A percentile compares a stretch with the other conserved stretches of the same genome.
These are phyloP conservation scores for Porites evermanni DNA, from an alignment of 92 coral and sea anemone genomes.

Conservation along the genomic window DNA sequence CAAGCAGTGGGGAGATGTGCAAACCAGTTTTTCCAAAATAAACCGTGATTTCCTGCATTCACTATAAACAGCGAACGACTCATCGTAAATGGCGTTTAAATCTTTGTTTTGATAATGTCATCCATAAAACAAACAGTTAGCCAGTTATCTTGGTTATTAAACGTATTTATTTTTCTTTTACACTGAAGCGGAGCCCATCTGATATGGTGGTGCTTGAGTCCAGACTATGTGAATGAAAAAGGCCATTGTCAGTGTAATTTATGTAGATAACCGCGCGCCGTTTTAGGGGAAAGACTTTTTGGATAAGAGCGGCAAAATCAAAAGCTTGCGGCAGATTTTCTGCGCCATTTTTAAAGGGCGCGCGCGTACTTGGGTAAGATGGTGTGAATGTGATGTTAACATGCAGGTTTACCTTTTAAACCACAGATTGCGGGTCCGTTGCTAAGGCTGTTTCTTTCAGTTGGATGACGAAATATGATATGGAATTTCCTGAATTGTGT, in stretches of 20 bases:
- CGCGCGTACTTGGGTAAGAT: neutral
- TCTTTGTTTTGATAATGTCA: neutral
- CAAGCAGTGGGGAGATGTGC: constrained; percentile 1
- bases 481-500: constrained; percentile 80
- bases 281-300: neutral
- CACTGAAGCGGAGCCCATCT: constrained; percentile 27
- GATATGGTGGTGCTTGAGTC: constrained; percentile 9
- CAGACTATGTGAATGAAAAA: constrained; percentile 19
- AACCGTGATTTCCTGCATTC: neutral
- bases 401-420: constrained; percentile 63
- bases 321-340: neutral
- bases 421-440: constrained; percentile 73
- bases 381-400: constrained; percentile 47
- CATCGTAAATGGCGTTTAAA: neutral
- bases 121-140: constrained; percentile 13
- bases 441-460: constrained; percentile 33
- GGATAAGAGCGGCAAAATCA: neutral
- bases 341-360: neutral
- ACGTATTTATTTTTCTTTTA: constrained; percentile 18
- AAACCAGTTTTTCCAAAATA: neutral
- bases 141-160: neutral
- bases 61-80: neutral
- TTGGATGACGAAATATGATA: constrained; percentile 78
- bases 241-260: neutral
- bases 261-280: constrained; percentile 14